Conservation (phyloP, 2,113 vertebrate species). For the Thermophis baileyi region DNA sequence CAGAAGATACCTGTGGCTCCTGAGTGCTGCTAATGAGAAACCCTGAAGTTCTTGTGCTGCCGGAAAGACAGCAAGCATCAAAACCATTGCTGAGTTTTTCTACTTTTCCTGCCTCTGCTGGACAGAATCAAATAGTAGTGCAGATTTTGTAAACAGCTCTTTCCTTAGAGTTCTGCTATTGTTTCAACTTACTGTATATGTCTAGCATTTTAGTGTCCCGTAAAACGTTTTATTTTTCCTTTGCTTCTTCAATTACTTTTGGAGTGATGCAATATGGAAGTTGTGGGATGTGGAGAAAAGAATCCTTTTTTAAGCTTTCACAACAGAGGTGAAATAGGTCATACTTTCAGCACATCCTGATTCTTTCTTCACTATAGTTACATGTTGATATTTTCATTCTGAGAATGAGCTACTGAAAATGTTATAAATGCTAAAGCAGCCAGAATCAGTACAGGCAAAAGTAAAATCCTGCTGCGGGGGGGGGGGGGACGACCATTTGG, state of each 20-base stretch:
- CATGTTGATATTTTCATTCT: neutral
- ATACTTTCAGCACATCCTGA: neutral
- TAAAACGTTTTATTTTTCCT: neutral
- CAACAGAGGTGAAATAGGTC: neutral
- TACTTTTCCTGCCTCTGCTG: neutral
- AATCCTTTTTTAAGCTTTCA: neutral
- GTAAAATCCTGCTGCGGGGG: neutral
- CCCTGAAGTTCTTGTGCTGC: neutral
- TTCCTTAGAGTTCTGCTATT: neutral
- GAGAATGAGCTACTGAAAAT: slow-evolving; percentile 1
- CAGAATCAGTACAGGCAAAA: neutral
- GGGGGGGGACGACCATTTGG: neutral
- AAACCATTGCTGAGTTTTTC: neutral
- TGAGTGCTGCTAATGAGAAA: neutral
- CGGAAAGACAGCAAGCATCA: neutral
- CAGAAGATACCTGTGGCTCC: neutral
- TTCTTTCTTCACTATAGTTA: neutral
- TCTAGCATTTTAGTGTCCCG: neutral
- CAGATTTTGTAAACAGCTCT: neutral
- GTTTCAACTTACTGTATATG: neutral
- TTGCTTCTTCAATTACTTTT: neutral
- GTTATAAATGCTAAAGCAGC: slow-evolving; percentile 2
- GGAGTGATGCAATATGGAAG: neutral
- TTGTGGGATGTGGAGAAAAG: neutral
- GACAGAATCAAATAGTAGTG: neutral